Conservation (phyloP, 2,888 invertebrate species). For the Coenonympha arcania region DNA sequence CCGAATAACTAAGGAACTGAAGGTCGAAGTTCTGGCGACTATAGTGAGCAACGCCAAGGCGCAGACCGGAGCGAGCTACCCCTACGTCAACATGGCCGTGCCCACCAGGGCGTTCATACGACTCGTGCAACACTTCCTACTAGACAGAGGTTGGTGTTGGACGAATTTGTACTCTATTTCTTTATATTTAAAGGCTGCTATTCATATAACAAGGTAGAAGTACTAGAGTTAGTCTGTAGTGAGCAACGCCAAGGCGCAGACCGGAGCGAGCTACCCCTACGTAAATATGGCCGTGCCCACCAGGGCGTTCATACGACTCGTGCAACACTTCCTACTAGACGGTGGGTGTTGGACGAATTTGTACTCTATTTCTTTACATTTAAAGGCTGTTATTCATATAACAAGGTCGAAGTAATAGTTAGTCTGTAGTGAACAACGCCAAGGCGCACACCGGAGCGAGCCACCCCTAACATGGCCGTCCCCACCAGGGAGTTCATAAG, state of each 20-base stretch:
- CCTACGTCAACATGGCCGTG: conserved; percentile 76
- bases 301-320: conserved; percentile 49
- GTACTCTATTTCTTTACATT: neutral
- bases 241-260: conserved; percentile 70
- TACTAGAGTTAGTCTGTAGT: too few relatives aligned
- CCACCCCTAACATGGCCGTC: conserved; percentile 76
- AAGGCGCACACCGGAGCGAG: conserved; percentile 65
- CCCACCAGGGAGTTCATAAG: conserved; percentile 62
- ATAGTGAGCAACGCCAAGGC: conserved; percentile 75
- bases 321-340: conserved; percentile 59
- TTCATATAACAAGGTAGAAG: neutral
- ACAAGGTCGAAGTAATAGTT: neutral
- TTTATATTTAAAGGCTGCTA: neutral
- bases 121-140: conserved; percentile 55
- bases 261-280: conserved; percentile 70
- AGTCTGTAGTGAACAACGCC: conserved; percentile 76
- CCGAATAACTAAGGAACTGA: conserved; percentile 44
- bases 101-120: conserved; percentile 62
- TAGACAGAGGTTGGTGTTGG: conserved; percentile 54
- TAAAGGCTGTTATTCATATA: neutral
- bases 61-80: conserved; percentile 65
- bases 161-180: neutral
- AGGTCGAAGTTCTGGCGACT: conserved; percentile 67
- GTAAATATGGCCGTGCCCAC: conserved; percentile 77
- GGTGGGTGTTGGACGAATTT: conserved; percentile 40